phyloP scores from a whole-genome alignment of 2,113 vertebrate genomes.

The Thunnus thynnus region DNA sequence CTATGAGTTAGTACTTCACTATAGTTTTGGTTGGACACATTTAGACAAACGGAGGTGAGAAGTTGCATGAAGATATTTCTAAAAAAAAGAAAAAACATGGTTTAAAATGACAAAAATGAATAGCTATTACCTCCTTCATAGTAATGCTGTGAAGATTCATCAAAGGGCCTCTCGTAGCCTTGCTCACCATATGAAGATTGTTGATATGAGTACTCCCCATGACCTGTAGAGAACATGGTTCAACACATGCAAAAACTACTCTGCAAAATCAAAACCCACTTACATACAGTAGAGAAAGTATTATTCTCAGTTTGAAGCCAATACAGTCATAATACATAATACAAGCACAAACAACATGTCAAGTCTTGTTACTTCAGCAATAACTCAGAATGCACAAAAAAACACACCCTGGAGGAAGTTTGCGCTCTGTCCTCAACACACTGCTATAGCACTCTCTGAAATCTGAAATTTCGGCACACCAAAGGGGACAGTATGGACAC shows the following conservation, averaged over 20 bases:
- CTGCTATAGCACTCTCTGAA: conserved; percentile 42
- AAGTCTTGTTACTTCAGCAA: conserved; percentile 15
- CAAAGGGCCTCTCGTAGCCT: conserved; percentile 93
- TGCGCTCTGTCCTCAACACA: conserved; percentile 29
- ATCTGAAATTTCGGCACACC: conserved; percentile 83
- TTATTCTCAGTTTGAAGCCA: conserved; percentile 3
- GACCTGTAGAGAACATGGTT: conserved; percentile 83
- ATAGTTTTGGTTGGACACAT: background rate
- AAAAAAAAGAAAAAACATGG: background rate
- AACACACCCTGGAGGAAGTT: conserved; percentile 26
- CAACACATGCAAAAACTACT: conserved; percentile 48
- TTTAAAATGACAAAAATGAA: background rate
- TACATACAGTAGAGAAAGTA: conserved; percentile 9
- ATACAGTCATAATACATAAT: conserved; percentile 12
- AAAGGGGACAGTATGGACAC: conserved; percentile 75
- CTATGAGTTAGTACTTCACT: background rate
- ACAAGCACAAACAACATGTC: conserved; percentile 35
- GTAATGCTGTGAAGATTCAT: conserved; percentile 95
- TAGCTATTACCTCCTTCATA: conserved; percentile 92
- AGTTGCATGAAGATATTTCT: background rate
- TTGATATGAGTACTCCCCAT: conserved; percentile 93
- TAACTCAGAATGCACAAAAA: conserved; percentile 33
- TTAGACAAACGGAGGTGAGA: background rate
- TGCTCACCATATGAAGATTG: conserved; percentile 94
- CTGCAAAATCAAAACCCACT: conserved; percentile 15